phyloP scores from a whole-genome alignment of 2,888 invertebrate genomes.

The Tanytarsus gracilentus region DNA sequence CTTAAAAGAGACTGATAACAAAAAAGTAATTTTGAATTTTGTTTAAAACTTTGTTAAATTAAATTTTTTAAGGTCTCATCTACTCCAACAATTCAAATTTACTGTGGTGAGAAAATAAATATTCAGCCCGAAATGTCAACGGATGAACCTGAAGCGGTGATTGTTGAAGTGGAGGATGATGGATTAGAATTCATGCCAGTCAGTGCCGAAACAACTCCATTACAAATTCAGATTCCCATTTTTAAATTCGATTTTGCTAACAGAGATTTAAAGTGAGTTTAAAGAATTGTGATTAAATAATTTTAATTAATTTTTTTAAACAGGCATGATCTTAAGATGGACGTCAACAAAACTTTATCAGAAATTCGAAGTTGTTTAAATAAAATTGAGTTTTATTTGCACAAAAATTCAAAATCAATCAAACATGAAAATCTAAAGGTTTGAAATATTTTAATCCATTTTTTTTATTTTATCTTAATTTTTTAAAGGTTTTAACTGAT shows the following conservation, averaged over 20 bases:
- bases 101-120: not conserved
- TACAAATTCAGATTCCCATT: constrained; percentile 19
- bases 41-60: not conserved
- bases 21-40: not conserved
- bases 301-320: not conserved
- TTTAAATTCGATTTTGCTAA: constrained; percentile 21
- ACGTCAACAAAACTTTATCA: not conserved
- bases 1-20: constrained; percentile 44
- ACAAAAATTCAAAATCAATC: too few species aligned
- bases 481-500: too few species aligned
- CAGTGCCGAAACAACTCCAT: not conserved
- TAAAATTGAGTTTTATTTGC: not conserved
- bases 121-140: not conserved
- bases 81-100: constrained; percentile 7
- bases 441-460: too few species aligned
- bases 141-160: constrained; percentile 60
- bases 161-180: constrained; percentile 73
- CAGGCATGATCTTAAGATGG: not conserved
- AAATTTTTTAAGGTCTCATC: constrained; percentile 17
- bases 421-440: too few species aligned
- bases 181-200: constrained; percentile 68
- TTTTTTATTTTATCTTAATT: too few species aligned
- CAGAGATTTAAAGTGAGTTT: constrained; percentile 2
- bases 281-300: not conserved
- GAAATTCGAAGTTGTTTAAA: not conserved